These are phyloP conservation scores for Herpailurus yagouaroundi DNA, from an alignment of 2,113 vertebrate genomes.

Conservation along the genomic window DNA sequence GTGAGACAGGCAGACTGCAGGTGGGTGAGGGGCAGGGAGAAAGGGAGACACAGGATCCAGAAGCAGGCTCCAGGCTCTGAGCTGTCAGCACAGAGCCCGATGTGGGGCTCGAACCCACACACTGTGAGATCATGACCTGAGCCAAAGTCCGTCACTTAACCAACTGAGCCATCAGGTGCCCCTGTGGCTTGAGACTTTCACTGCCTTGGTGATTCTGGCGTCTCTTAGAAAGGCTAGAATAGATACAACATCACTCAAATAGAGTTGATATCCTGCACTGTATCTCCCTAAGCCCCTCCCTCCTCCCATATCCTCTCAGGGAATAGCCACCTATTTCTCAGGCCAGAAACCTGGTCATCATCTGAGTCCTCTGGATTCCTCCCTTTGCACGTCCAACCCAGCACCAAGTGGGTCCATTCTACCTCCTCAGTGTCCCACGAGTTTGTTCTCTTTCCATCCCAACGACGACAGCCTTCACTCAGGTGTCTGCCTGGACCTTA, in stretches of 20 bases:
- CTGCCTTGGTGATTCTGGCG: not conserved
- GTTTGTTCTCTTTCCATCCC: not conserved
- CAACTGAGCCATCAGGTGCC: too few species aligned
- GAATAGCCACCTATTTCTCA: not conserved
- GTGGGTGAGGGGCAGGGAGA: too few species aligned
- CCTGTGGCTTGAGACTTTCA: not conserved
- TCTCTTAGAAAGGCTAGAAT: not conserved
- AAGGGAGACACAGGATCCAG: too few species aligned
- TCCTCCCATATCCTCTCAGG: not conserved
- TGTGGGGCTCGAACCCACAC: too few species aligned
- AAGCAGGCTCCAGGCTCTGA: too few species aligned
- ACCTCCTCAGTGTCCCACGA: not conserved
- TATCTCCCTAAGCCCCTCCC: not conserved
- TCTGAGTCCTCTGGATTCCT: not conserved
- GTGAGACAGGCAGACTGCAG: too few species aligned
- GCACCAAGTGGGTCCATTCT: not conserved
- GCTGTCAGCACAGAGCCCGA: too few species aligned
- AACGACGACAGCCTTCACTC: not conserved
- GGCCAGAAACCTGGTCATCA: not conserved
- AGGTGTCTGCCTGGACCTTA: not conserved
- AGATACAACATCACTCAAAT: not conserved
- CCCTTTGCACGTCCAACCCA: not conserved
- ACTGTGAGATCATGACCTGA: too few species aligned
- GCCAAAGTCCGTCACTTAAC: too few species aligned
- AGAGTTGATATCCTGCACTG: not conserved